A percentile compares a stretch with the other conserved stretches of the same genome.
Evolutionary conservation across 1,140 invertebrate species (phyloP).

Genomic region (Dufourea novaeangliae): DNA sequence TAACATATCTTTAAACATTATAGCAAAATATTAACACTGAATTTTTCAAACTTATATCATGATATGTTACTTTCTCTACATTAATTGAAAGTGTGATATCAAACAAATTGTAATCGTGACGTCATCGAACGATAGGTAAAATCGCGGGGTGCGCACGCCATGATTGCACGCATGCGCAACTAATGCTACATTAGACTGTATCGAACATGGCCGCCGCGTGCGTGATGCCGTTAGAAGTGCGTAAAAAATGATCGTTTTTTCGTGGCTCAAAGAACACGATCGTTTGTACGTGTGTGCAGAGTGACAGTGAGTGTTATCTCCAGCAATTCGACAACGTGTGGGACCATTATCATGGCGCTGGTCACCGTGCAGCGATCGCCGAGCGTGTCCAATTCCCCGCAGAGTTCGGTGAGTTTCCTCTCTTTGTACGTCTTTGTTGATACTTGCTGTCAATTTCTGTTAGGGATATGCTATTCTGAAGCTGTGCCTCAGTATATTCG

Average conservation of each 20-base stretch:
- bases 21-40: neutral
- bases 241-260: conserved; percentile 77
- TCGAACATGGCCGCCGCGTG: conserved; percentile 77
- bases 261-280: conserved; percentile 72
- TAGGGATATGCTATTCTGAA: neutral
- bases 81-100: neutral
- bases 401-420: conserved; percentile 83
- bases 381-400: conserved; percentile 86
- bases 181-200: conserved; percentile 65
- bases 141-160: conserved; percentile 46
- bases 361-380: conserved; percentile 88
- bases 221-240: conserved; percentile 77
- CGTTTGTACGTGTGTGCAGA: conserved; percentile 67
- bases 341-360: conserved; percentile 83
- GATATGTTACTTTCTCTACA: neutral
- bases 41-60: neutral
- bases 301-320: conserved; percentile 65
- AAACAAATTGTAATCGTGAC: conserved; percentile 15
- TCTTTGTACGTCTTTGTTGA: conserved; percentile 28
- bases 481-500: neutral
- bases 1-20: no score
- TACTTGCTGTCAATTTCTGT: conserved; percentile 22
- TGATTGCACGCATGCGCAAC: conserved; percentile 46
- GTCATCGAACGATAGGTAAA: conserved; percentile 24
- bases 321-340: conserved; percentile 56